Percentiles rank a stretch among this genome's conserved stretches.
Evolutionary conservation across 1,140 invertebrate species (phyloP).

Genomic region (Drosophila repletoides): DNA sequence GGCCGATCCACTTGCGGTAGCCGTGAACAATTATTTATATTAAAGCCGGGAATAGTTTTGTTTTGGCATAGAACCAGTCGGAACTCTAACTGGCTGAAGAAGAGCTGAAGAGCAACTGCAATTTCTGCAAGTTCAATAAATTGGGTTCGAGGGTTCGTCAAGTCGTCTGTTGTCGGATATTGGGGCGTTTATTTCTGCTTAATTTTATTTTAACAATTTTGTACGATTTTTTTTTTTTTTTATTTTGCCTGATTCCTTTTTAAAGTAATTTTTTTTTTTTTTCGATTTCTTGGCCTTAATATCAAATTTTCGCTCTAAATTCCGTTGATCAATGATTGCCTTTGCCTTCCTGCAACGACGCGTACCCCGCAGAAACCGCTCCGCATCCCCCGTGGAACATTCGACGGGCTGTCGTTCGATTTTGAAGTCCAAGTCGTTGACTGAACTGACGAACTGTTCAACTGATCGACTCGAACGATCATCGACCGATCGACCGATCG

Average conservation of each 20-base stretch:
- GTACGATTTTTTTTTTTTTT: constrained; percentile 15
- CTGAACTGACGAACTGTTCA: constrained; percentile 58
- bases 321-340: constrained; percentile 80
- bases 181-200: constrained; percentile 74
- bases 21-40: constrained; percentile 69
- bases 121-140: constrained; percentile 2
- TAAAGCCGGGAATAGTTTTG: constrained; percentile 35
- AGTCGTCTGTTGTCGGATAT: constrained; percentile 27
- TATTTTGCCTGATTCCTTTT: constrained; percentile 37
- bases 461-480: constrained; percentile 46
- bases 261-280: constrained; percentile 50
- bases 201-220: constrained; percentile 77
- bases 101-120: not conserved
- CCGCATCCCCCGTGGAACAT: not conserved
- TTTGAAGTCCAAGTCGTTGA: constrained; percentile 44
- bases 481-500: constrained; percentile 53
- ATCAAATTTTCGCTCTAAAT: constrained; percentile 80
- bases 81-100: too few relatives aligned
- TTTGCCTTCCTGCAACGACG: constrained; percentile 47
- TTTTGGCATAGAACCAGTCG: not conserved
- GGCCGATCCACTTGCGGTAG: constrained; percentile 45
- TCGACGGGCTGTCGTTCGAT: constrained; percentile 23
- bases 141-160: constrained; percentile 12
- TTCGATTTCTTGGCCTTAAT: constrained; percentile 63
- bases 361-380: constrained; percentile 14